A percentile compares a stretch with the other conserved stretches of the same genome.
These are phyloP conservation scores for Himalopsyche anomala DNA, from an alignment of 2,888 invertebrate species.

Conservation along the genomic window DNA sequence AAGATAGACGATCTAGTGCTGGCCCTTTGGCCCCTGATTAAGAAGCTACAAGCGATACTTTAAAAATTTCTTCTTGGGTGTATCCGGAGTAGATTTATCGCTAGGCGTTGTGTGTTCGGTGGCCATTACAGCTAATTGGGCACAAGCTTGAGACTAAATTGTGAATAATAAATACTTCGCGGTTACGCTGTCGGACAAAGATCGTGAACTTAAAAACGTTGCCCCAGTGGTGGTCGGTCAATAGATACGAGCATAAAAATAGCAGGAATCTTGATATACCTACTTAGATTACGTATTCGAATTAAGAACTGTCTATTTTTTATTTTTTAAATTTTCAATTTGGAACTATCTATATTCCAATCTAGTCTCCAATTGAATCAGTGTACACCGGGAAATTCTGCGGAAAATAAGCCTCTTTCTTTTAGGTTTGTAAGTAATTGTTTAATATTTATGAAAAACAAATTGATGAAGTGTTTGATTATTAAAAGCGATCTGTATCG, in stretches of 20 bases:
- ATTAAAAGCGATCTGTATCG: too few species aligned
- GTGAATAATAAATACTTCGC: constrained; percentile 37
- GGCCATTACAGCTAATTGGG: constrained; percentile 8
- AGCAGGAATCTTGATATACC: too few species aligned
- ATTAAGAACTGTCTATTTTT: too few species aligned
- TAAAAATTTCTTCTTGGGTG: constrained; percentile 32
- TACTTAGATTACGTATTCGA: too few species aligned
- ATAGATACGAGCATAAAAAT: too few species aligned
- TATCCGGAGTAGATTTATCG: background rate
- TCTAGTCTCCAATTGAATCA: too few species aligned
- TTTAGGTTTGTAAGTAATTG: too few species aligned
- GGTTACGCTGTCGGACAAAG: constrained; percentile 34
- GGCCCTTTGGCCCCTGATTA: constrained; percentile 35
- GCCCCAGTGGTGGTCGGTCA: background rate
- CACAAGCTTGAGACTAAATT: constrained; percentile 23
- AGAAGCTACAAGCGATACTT: background rate
- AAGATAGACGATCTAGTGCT: constrained; percentile 10
- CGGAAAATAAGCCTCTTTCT: too few species aligned
- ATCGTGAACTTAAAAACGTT: constrained; percentile 19
- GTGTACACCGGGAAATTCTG: too few species aligned
- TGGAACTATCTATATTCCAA: too few species aligned
- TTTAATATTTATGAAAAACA: background rate
- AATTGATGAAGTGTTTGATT: too few species aligned
- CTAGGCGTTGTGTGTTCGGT: background rate
- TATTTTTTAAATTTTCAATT: too few species aligned